Conservation (phyloP, 2,888 invertebrate genomes). For the Buathra laborator region DNA sequence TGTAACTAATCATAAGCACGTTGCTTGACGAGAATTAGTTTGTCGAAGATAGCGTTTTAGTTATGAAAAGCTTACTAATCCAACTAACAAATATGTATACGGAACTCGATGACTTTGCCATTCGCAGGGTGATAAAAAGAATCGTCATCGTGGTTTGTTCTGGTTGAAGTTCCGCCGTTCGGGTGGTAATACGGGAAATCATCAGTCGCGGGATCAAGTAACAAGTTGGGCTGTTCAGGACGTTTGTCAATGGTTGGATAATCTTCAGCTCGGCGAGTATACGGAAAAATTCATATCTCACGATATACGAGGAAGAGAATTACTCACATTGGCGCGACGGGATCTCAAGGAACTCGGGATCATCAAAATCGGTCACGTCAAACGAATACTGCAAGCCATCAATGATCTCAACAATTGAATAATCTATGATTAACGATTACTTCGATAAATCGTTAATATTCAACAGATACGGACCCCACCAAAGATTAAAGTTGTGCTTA, state of each 20-base stretch:
- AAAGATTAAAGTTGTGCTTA: constrained; percentile 36
- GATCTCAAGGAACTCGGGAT: constrained; percentile 97
- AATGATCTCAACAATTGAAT: constrained; percentile 89
- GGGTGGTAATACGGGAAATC: constrained; percentile 83
- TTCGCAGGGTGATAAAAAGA: constrained; percentile 82
- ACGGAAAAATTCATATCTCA: constrained; percentile 95
- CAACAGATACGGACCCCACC: constrained; percentile 31
- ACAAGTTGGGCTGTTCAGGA: constrained; percentile 94
- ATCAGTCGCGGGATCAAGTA: constrained; percentile 81
- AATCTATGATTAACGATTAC: not conserved
- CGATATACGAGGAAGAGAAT: constrained; percentile 96
- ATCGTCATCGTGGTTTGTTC: constrained; percentile 88
- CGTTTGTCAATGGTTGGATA: constrained; percentile 96
- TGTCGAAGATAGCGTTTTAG: constrained; percentile 8
- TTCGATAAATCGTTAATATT: constrained; percentile 43
- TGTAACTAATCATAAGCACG: constrained; percentile 14
- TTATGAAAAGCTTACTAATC: constrained; percentile 57
- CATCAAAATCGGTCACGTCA: constrained; percentile 97
- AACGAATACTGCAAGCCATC: constrained; percentile 96
- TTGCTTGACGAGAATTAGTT: constrained; percentile 27
- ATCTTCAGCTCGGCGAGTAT: constrained; percentile 95
- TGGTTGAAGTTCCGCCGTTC: constrained; percentile 89
- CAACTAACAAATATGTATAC: constrained; percentile 42
- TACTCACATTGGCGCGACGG: constrained; percentile 93
- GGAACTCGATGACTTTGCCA: constrained; percentile 7